A percentile compares a stretch with the other conserved stretches of the same genome.
phyloP scores from a whole-genome alignment of 1,140 invertebrate genomes.

The Cephus cinctus region DNA sequence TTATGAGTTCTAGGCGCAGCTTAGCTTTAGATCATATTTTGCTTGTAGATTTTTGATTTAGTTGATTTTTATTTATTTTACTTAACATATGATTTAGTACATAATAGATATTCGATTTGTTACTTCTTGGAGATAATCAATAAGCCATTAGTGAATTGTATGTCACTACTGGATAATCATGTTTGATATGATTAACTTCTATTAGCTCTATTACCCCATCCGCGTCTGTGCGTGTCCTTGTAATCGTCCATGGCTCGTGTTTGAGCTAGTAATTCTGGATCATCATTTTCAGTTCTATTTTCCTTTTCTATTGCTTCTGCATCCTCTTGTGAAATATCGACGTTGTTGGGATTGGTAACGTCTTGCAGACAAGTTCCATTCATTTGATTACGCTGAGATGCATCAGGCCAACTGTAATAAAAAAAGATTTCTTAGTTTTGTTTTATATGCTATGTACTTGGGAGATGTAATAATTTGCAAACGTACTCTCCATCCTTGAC shows the following conservation, averaged over 20 bases:
- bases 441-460: background rate
- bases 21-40: too few relatives aligned
- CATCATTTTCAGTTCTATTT: slow-evolving; percentile 69
- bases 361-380: slow-evolving; percentile 34
- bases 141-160: too few relatives aligned
- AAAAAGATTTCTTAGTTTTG: slow-evolving; percentile 1
- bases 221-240: slow-evolving; percentile 85
- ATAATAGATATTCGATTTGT: too few relatives aligned
- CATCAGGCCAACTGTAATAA: slow-evolving; percentile 43
- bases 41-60: too few relatives aligned
- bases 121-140: too few relatives aligned
- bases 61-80: too few relatives aligned
- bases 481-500: slow-evolving; percentile 76
- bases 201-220: slow-evolving; percentile 86
- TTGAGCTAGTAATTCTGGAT: slow-evolving; percentile 68
- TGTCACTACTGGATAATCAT: too few relatives aligned
- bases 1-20: too few relatives aligned
- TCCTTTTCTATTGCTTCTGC: slow-evolving; percentile 53
- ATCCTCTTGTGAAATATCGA: slow-evolving; percentile 27
- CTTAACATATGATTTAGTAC: too few relatives aligned
- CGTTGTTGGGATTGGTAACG: slow-evolving; percentile 17
- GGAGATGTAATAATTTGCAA: slow-evolving; percentile 2
- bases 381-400: slow-evolving; percentile 30
- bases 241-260: slow-evolving; percentile 84
- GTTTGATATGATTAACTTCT: slow-evolving; percentile 64